These are phyloP conservation scores for Micrasema minimum DNA, from an alignment of 1,140 invertebrate species.

Conservation along the genomic window DNA sequence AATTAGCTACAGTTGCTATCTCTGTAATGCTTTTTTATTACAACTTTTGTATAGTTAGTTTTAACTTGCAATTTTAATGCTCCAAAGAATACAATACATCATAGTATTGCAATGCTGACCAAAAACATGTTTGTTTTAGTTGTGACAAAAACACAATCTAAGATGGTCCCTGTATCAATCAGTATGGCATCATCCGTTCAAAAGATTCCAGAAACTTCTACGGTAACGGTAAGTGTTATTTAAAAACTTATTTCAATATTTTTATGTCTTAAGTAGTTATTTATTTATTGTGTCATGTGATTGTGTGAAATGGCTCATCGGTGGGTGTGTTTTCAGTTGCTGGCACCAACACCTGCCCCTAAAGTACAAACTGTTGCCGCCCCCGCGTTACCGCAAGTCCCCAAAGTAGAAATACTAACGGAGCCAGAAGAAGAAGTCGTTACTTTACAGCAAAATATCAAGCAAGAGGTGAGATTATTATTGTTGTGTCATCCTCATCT, in stretches of 20 bases:
- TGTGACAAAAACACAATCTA: slow-evolving; percentile 56
- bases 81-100: too few species aligned
- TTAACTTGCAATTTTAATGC: too few species aligned
- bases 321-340: not conserved
- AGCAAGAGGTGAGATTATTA: slow-evolving; percentile 33
- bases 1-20: too few species aligned
- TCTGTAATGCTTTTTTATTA: too few species aligned
- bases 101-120: too few species aligned
- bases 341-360: not conserved
- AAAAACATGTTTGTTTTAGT: too few species aligned
- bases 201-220: slow-evolving; percentile 34
- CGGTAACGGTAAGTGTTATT: slow-evolving; percentile 17
- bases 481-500: too few species aligned
- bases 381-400: not conserved
- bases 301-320: too few species aligned
- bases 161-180: slow-evolving; percentile 55
- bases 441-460: slow-evolving; percentile 31
- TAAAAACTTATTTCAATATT: too few species aligned
- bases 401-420: slow-evolving; percentile 5
- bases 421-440: slow-evolving; percentile 27
- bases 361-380: not conserved
- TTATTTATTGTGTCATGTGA: too few species aligned
- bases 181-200: slow-evolving; percentile 42
- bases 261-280: too few species aligned
- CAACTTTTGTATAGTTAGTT: too few species aligned